Evolutionary conservation across 1,140 invertebrate species (phyloP), one percentile per base, ranked within the genome.

Genomic region (Trissolcus basalis): DNA sequence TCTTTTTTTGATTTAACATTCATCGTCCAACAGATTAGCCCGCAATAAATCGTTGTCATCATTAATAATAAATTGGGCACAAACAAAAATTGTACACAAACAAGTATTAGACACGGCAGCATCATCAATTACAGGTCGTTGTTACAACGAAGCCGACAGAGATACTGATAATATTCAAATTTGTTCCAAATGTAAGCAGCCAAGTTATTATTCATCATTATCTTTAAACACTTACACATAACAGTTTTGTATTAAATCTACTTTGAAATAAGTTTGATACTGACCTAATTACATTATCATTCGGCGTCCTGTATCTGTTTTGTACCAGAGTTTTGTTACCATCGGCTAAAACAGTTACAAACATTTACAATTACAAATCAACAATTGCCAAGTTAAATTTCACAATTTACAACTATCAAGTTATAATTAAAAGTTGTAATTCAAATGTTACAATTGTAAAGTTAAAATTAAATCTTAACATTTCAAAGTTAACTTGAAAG

Each of bases 281-380:
- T 89, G 85, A 93, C 92, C 92, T 93, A 81, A 93, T 91, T 49
- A 93, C 84, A 79, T 90, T 92, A 70, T 95, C 93, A 84, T 94
- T 94, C 39, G 92, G 92, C 19, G 90, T 91, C 81, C 93, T 92
- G 71, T 93, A 91, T 72, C 91, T 86, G 71, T 90, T 90, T 77
- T 91, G 89, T 45, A 90, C 83, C 65, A 84, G 82, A 12, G 86
- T 84, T 85, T 90, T 91, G 68, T 89, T 91, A 45, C 91, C 90
- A 81, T 92, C 91, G 58, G 90, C 89, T 90, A 86, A 87, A 51
- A 71, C 19, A 78, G 75, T 63, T 53, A 71, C 19, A 39, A 39
- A 39, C n/a, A 9, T 39, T 39, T 39, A 39, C n/a, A n/a, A 39
- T 10, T 39, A 27, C 6, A 1, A 27, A 27, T 27, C 19, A 3